Evolutionary conservation across 2,888 invertebrate genomes (phyloP).

Genomic region (Torymus texanus): DNA sequence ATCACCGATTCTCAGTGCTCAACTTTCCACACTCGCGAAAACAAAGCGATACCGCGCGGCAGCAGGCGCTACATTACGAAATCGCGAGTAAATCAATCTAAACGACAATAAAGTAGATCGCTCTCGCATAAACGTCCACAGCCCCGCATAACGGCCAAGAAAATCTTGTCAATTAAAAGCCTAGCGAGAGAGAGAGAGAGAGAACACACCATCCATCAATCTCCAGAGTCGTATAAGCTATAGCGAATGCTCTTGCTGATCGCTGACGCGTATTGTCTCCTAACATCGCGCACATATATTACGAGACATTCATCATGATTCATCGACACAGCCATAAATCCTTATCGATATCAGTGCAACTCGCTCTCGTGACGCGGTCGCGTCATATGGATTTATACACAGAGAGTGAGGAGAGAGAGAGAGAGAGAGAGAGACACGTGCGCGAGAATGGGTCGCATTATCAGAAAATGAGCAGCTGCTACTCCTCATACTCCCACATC

Average conservation of each 20-base stretch:
- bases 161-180: not conserved
- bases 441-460: constrained; percentile 16
- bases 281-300: not conserved
- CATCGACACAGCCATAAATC: constrained; percentile 40
- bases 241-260: constrained; percentile 10
- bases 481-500: not conserved
- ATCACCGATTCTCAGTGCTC: too few species aligned
- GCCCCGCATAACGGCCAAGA: constrained; percentile 15
- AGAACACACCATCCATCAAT: too few species aligned
- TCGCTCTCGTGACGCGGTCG: constrained; percentile 52
- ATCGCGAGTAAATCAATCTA: too few species aligned
- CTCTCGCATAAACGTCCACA: not conserved
- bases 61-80: too few species aligned
- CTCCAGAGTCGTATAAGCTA: not conserved
- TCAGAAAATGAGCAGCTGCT: constrained; percentile 36
- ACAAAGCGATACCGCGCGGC: too few species aligned
- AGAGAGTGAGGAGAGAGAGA: too few species aligned
- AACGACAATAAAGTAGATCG: not conserved
- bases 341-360: constrained; percentile 30
- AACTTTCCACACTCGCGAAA: too few species aligned
- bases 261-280: constrained; percentile 23
- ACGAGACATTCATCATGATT: constrained; percentile 20
- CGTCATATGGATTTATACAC: constrained; percentile 57
- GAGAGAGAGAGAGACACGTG: not conserved
- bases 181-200: too few species aligned